A percentile compares a stretch with the other conserved stretches of the same genome.
These are phyloP conservation scores for Rhyacophila evoluta DNA, from an alignment of 2,888 invertebrate species.

Conservation along the genomic window DNA sequence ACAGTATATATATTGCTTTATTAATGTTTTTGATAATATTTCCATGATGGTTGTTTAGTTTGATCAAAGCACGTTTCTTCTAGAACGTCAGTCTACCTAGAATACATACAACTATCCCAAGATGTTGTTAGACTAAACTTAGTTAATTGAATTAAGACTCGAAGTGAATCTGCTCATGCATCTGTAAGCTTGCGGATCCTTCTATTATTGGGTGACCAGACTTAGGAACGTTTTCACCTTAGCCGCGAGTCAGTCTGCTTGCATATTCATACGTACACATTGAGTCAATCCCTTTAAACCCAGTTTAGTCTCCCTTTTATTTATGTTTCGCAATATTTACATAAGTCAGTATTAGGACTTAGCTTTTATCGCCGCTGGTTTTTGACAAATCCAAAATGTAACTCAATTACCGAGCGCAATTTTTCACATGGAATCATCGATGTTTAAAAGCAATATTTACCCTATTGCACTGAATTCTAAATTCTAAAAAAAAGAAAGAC, in stretches of 20 bases:
- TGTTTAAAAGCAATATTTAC: too few relatives aligned
- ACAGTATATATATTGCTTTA: too few relatives aligned
- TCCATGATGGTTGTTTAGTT: not conserved
- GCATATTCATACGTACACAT: conserved; percentile 4
- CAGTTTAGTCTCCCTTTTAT: not conserved
- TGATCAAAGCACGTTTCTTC: not conserved
- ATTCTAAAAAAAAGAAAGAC: too few relatives aligned
- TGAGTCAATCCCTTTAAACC: not conserved
- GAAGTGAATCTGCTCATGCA: not conserved
- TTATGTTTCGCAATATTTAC: not conserved
- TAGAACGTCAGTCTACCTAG: not conserved
- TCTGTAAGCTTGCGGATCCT: not conserved
- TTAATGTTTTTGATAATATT: too few relatives aligned
- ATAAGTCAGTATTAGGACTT: not conserved
- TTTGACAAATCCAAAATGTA: not conserved
- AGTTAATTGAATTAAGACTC: not conserved
- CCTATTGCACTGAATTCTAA: too few relatives aligned
- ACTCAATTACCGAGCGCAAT: too few relatives aligned
- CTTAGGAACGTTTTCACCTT: not conserved
- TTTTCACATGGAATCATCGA: too few relatives aligned
- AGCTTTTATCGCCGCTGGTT: not conserved
- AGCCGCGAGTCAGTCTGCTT: not conserved
- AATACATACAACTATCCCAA: not conserved
- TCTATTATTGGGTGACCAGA: conserved; percentile 15
- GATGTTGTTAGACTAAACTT: not conserved